Evolutionary conservation across 2,113 vertebrate species (phyloP), one percentile per base, ranked within the genome.

Genomic region (Cynoglossus semilaevis): DNA sequence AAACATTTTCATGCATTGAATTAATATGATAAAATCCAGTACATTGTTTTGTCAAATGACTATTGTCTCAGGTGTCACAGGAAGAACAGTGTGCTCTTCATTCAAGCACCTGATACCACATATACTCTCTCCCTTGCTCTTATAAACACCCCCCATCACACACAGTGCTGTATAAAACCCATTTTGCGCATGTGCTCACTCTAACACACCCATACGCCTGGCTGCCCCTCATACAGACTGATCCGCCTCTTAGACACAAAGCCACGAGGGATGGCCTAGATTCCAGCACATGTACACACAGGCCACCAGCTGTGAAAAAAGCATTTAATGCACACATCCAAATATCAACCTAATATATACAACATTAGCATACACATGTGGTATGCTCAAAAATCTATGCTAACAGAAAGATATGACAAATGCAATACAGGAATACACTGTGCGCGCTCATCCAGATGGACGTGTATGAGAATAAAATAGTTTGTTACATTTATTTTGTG

Each of bases 251-350:
- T 76, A 87, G 85, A 83, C 84, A 87, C 84, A 88, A 86, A 88
- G 82, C 84, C 74, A 86, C 72, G 78, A 72, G 83, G 74, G 68
- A 79, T 87, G 87, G 85, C 85, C 87, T 85, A 89, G 85, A 89
- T 90, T 86, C 84, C 82, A 63, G 61, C 82, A 80, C 80, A 74
- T 85, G 80, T 68, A 88, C 58, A 83, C 66, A 80, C 79, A 85
- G 72, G 81, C 79, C 66, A 18, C 29, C 66, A 17, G 29, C 65
- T 46, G 55, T 41, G 64, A 29, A 63, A 72, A 67, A 71, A 73
- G 36, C n/a, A 54, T 38, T 79, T 61, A 49, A 72, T 42, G 15
- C 29, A 51, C 48, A 35, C 40, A 37, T 38, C 42, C 36, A 61
- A 18, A 59, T 29, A 18, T 58, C 22, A 48, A 51, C 42, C 9